These are phyloP conservation scores for Tachina fera DNA, from an alignment of 2,888 invertebrate species.

Conservation along the genomic window DNA sequence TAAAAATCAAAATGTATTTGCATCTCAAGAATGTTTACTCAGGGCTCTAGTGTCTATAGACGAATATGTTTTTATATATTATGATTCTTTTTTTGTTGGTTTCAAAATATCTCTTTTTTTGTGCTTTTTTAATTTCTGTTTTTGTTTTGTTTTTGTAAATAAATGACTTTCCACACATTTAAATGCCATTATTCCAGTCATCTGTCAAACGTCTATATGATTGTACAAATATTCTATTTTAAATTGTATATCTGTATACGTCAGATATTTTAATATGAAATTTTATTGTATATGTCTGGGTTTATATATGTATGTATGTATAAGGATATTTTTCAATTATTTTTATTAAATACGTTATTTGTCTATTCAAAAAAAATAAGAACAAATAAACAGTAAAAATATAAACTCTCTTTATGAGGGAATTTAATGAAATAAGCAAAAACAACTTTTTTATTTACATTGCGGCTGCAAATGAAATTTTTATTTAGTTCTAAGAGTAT, in stretches of 20 bases:
- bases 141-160: constrained; percentile 54
- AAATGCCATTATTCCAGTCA: constrained; percentile 72
- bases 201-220: constrained; percentile 70
- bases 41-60: not conserved
- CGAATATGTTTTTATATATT: constrained; percentile 40
- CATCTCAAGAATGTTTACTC: too few relatives aligned
- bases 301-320: too few relatives aligned
- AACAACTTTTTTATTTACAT: constrained; percentile 40
- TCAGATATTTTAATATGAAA: constrained; percentile 38
- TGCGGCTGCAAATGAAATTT: constrained; percentile 73
- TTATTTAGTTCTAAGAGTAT: constrained; percentile 38
- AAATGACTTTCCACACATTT: constrained; percentile 72
- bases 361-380: constrained; percentile 34
- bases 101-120: constrained; percentile 17
- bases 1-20: too few relatives aligned
- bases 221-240: constrained; percentile 63
- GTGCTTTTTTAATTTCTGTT: not conserved
- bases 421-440: not conserved
- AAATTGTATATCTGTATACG: constrained; percentile 12
- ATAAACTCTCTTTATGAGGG: constrained; percentile 10
- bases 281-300: not conserved
- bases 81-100: constrained; percentile 28
- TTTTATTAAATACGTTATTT: constrained; percentile 62
- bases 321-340: constrained; percentile 60
- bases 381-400: not conserved